phyloP scores from a whole-genome alignment of 2,797 vertebrate species.

The Threskiornis aethiopicus region DNA sequence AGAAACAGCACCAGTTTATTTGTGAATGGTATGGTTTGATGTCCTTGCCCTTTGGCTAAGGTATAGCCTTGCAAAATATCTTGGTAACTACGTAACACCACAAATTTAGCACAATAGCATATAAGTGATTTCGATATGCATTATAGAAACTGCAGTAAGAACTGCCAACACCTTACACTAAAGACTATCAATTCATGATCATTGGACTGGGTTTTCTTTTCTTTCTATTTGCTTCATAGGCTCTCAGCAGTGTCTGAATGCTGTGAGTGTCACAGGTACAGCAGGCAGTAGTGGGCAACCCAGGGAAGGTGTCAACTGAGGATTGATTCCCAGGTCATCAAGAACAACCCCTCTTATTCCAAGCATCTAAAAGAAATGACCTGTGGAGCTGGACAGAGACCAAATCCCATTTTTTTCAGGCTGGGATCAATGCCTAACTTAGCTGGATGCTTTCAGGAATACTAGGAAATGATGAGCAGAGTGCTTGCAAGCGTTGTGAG shows the following conservation, averaged over 20 bases:
- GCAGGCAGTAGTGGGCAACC: neutral
- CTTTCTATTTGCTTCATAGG: neutral
- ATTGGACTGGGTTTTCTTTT: neutral
- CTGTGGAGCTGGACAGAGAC: neutral
- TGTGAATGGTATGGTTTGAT: neutral
- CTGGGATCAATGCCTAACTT: neutral
- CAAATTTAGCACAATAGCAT: neutral
- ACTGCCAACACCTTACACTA: neutral
- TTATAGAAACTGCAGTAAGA: neutral
- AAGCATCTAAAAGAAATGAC: neutral
- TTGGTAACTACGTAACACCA: neutral
- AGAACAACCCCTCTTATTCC: neutral
- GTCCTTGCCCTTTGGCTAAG: neutral
- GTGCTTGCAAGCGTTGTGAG: neutral
- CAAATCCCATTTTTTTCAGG: neutral
- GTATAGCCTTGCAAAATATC: neutral
- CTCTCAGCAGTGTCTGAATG: neutral
- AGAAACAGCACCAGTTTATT: neutral
- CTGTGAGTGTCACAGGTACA: neutral
- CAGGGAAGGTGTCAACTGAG: neutral
- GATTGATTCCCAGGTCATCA: neutral
- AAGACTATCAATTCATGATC: neutral
- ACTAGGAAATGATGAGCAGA: neutral
- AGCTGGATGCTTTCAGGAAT: neutral
- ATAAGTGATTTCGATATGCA: neutral